phyloP scores from a whole-genome alignment of 2,888 invertebrate genomes.

The Clepsis dumicolana region DNA sequence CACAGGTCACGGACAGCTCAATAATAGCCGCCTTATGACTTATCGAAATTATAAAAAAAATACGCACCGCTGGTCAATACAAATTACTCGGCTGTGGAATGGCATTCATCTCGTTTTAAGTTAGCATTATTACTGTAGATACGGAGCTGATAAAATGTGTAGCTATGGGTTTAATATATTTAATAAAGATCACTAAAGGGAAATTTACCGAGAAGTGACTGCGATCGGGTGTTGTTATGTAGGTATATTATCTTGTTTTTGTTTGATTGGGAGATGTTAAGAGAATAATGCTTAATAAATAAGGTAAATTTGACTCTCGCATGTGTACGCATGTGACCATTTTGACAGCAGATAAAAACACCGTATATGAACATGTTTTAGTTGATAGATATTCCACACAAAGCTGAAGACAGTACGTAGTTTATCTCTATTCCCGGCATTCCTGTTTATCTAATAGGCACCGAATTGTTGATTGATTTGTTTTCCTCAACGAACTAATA shows the following conservation, averaged over 20 bases:
- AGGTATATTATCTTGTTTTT: slow-evolving; percentile 43
- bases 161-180: slow-evolving; percentile 64
- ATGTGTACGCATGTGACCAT: neutral
- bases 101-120: slow-evolving; percentile 42
- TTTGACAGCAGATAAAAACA: neutral
- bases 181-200: slow-evolving; percentile 66
- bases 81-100: slow-evolving; percentile 40
- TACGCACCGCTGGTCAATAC: slow-evolving; percentile 22
- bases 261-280: slow-evolving; percentile 24
- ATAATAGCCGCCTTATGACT: slow-evolving; percentile 71
- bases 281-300: neutral
- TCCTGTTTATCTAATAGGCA: neutral
- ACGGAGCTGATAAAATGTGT: slow-evolving; percentile 63
- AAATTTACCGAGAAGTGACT: slow-evolving; percentile 64
- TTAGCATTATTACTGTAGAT: slow-evolving; percentile 54
- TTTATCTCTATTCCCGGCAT: neutral
- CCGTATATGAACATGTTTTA: neutral
- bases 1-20: slow-evolving; percentile 76
- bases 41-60: slow-evolving; percentile 55
- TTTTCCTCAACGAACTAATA: neutral
- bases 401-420: neutral
- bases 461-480: neutral
- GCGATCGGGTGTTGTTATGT: slow-evolving; percentile 47
- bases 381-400: neutral
- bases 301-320: neutral